Base-by-base conservation (phyloP, 1,140 invertebrate species). In the Pissodes strobi region DNA sequence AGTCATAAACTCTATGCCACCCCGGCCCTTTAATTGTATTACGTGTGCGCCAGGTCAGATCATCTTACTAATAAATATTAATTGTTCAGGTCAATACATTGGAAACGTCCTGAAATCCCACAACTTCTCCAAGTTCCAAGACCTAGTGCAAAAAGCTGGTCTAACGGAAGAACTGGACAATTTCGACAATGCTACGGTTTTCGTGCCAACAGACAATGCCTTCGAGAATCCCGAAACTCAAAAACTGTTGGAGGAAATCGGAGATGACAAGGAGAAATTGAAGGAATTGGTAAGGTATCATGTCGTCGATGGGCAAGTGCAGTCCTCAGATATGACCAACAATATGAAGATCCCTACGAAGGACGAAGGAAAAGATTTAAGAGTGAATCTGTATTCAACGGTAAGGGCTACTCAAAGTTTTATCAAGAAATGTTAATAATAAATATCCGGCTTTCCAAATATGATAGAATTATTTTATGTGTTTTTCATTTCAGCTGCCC, bases 131-230 rank as follows among this genome's bases (percentile, higher is more conserved):
- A 80, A 81, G 60, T 82, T 84, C 67, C 75, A 82, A 55, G 66
- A 75, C 1, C 21, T 83, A 22, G 70, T 82, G 10, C 73, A 84
- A 72, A 82, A 83, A 69, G 83, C 85, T 46, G 80, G 83, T 25
- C 83, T 86, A 60, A 76, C 81, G 15, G 77, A 85, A 56, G 77
- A 85, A 66, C 79, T 84, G 23, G 78, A 84, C 66, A 79, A 84
- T 19, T 77, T 86, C 67, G 74, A 83, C 61, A 83, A 85, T 63
- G 82, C 81, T 34, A 88, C 88, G 0, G 77, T 89, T 1, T 82
- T 89, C 57, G 86, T 83, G 1, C 87, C 87, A 15, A 83, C 82
- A 0, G 83, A 89, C 72, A 82, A 84, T 66, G 87, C 86, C 1
- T 82, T 89, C 65, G 77, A 80, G 46, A 65, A 69, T 38, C 73